phyloP scores from a whole-genome alignment of 2,113 vertebrate genomes.

The Amphiprion ocellaris region DNA sequence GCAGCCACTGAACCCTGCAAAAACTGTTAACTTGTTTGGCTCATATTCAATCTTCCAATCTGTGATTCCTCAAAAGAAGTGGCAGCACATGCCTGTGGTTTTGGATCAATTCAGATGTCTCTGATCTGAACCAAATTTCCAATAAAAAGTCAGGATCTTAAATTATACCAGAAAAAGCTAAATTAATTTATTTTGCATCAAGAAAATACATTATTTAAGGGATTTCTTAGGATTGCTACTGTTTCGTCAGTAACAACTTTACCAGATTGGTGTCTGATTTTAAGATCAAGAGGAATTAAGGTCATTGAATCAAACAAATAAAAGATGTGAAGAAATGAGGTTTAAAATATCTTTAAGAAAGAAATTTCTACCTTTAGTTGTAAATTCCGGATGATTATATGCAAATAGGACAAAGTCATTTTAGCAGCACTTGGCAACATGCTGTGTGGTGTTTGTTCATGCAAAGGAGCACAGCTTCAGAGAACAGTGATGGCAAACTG shows the following conservation, averaged over 20 bases:
- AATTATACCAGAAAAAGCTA: not conserved
- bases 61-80: conserved; percentile 33
- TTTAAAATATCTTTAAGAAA: too few species aligned
- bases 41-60: conserved; percentile 35
- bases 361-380: conserved; percentile 3
- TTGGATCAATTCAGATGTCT: conserved; percentile 3
- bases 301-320: not conserved
- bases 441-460: conserved; percentile 6
- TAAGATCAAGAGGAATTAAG: conserved; percentile 2
- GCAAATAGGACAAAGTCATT: conserved; percentile 6
- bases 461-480: conserved; percentile 17
- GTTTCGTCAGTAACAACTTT: not conserved
- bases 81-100: not conserved
- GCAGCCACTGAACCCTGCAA: conserved; percentile 42
- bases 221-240: not conserved
- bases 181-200: conserved; percentile 25
- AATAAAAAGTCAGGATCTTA: not conserved
- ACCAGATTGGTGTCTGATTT: not conserved
- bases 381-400: conserved; percentile 19
- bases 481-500: not conserved
- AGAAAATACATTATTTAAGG: conserved; percentile 29
- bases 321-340: not conserved
- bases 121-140: conserved; percentile 9
- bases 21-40: conserved; percentile 36
- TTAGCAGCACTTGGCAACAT: conserved; percentile 12